phyloP scores from a whole-genome alignment of 2,113 vertebrate genomes.

The Campylomormyrus numenius region DNA sequence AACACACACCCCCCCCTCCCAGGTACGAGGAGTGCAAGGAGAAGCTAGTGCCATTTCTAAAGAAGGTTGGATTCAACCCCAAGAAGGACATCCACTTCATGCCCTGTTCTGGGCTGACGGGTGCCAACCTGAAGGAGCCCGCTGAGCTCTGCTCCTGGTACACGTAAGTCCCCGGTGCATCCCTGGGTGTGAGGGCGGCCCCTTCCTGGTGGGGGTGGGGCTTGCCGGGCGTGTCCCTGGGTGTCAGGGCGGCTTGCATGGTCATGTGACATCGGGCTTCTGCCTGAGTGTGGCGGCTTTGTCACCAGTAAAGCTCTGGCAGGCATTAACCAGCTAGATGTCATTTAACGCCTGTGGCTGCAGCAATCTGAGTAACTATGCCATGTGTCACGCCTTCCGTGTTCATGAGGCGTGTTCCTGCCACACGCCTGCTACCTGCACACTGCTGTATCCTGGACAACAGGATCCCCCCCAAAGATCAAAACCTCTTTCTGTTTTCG shows the following conservation, averaged over 20 bases:
- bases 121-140: constrained; percentile 81
- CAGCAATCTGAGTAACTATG: neutral
- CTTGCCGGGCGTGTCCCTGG: neutral
- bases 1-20: neutral
- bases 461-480: neutral
- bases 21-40: constrained; percentile 92
- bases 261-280: neutral
- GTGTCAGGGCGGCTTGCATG: no score
- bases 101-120: constrained; percentile 83
- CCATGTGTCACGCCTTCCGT: neutral
- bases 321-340: neutral
- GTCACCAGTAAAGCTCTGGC: neutral
- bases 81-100: constrained; percentile 89
- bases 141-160: constrained; percentile 79
- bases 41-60: constrained; percentile 84
- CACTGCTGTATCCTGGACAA: neutral
- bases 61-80: constrained; percentile 87
- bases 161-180: constrained; percentile 60
- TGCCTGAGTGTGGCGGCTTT: neutral
- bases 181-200: no score
- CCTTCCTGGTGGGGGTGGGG: neutral
- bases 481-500: constrained; percentile 20
- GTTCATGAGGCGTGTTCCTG: neutral
- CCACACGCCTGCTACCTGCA: neutral
- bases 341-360: neutral